These are phyloP conservation scores for Thalassoma bifasciatum DNA, from an alignment of 2,113 vertebrate genomes.

Conservation along the genomic window DNA sequence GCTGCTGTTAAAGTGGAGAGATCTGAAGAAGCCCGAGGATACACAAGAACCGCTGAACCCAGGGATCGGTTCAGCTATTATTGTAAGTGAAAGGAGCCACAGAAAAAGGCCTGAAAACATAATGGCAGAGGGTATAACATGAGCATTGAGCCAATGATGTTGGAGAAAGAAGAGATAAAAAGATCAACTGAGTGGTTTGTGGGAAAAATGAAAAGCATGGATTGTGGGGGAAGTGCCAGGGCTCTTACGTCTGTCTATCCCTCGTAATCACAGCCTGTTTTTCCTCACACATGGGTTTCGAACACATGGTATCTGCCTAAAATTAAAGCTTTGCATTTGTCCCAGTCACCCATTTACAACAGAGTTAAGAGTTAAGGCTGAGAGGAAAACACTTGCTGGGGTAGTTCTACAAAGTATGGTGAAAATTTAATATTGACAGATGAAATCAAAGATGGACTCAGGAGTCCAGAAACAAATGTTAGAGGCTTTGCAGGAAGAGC, in stretches of 20 bases:
- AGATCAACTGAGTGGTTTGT: conserved; percentile 34
- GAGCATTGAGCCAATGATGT: conserved; percentile 18
- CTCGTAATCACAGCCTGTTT: conserved; percentile 17
- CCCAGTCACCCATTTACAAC: conserved; percentile 3
- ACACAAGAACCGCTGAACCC: conserved; percentile 37
- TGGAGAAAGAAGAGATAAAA: conserved; percentile 32
- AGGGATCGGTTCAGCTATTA: conserved; percentile 32
- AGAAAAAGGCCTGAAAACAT: conserved; percentile 39
- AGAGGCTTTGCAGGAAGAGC: neutral
- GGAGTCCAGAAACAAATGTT: no score
- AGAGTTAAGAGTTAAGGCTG: neutral
- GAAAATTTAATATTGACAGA: conserved; percentile 46
- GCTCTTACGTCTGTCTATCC: neutral
- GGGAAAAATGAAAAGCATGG: conserved; percentile 13
- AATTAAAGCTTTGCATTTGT: conserved; percentile 16
- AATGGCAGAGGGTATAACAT: conserved; percentile 31
- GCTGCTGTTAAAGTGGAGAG: conserved; percentile 29
- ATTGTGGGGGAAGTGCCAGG: neutral
- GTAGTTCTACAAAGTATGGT: conserved; percentile 2
- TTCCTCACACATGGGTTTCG: conserved; percentile 8
- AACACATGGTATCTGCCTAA: conserved; percentile 1
- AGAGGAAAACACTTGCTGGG: conserved; percentile 2
- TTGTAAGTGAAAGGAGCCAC: conserved; percentile 32
- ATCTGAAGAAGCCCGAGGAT: conserved; percentile 43
- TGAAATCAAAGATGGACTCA: no score